A percentile compares a stretch with the other conserved stretches of the same genome.
Evolutionary conservation across 2,888 invertebrate genomes (phyloP).

Genomic region (Helicoverpa assulta): DNA sequence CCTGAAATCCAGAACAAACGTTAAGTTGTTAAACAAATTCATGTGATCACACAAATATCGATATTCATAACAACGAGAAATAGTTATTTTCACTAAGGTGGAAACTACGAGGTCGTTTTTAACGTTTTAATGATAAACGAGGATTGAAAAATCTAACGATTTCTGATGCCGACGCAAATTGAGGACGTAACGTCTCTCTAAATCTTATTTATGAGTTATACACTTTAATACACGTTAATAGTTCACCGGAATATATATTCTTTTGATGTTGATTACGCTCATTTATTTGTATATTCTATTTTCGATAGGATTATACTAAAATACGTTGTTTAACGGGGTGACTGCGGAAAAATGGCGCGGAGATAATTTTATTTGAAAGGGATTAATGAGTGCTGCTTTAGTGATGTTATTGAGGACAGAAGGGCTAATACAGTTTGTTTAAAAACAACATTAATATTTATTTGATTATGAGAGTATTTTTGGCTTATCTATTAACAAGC

Average conservation of each 20-base stretch:
- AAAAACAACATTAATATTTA: slow-evolving; percentile 19
- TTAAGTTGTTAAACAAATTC: slow-evolving; percentile 5
- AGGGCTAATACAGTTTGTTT: slow-evolving; percentile 20
- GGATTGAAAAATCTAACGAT: slow-evolving; percentile 82
- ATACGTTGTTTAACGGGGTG: slow-evolving; percentile 76
- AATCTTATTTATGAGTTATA: slow-evolving; percentile 86
- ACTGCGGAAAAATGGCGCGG: slow-evolving; percentile 67
- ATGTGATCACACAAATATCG: slow-evolving; percentile 50
- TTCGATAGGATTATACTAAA: slow-evolving; percentile 72
- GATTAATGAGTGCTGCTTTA: slow-evolving; percentile 65
- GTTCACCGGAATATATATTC: slow-evolving; percentile 78
- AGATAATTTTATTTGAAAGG: slow-evolving; percentile 71
- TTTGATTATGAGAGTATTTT: slow-evolving; percentile 1
- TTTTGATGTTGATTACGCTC: slow-evolving; percentile 85
- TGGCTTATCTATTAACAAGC: neutral
- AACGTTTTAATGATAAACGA: slow-evolving; percentile 85
- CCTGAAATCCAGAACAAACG: too few species aligned
- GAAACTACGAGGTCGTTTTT: slow-evolving; percentile 74
- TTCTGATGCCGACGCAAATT: slow-evolving; percentile 84
- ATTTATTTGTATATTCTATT: slow-evolving; percentile 81
- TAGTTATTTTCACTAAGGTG: slow-evolving; percentile 64
- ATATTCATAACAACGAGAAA: slow-evolving; percentile 66
- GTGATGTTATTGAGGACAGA: slow-evolving; percentile 15
- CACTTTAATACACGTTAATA: slow-evolving; percentile 84
- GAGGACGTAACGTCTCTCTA: slow-evolving; percentile 79